These are phyloP conservation scores for Cardiocondyla obscurior DNA, from an alignment of 1,140 invertebrate species.

Conservation along the genomic window DNA sequence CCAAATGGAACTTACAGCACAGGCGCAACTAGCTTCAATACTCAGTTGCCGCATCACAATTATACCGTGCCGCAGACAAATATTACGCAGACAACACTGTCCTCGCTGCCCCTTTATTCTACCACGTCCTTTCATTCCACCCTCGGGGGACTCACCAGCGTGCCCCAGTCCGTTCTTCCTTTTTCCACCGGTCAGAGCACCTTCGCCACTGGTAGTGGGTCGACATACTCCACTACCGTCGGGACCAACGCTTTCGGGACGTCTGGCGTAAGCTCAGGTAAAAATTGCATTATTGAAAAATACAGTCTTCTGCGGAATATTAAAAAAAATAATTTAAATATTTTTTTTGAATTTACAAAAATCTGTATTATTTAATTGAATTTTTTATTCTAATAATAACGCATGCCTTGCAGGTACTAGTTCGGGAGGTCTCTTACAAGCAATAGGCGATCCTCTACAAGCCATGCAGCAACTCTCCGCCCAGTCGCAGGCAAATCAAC, in stretches of 20 bases:
- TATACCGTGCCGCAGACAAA: conserved; percentile 78
- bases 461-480: conserved; percentile 83
- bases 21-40: conserved; percentile 75
- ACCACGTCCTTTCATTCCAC: conserved; percentile 79
- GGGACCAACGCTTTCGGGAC: conserved; percentile 82
- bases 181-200: conserved; percentile 78
- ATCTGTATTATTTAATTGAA: no score
- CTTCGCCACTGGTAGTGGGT: conserved; percentile 77
- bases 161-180: conserved; percentile 79
- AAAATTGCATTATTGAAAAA: background rate
- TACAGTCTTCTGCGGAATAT: background rate
- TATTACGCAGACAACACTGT: conserved; percentile 75
- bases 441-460: conserved; percentile 81
- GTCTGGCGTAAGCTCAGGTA: conserved; percentile 79
- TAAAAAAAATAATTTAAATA: background rate
- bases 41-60: conserved; percentile 78
- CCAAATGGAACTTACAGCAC: conserved; percentile 79
- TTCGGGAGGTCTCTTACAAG: conserved; percentile 79
- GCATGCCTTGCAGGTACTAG: conserved; percentile 70
- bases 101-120: conserved; percentile 78
- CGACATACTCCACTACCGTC: conserved; percentile 79
- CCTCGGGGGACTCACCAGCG: conserved; percentile 76
- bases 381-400: background rate
- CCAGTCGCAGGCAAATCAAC: conserved; percentile 82
- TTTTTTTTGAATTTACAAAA: background rate